phyloP scores from a whole-genome alignment of 2,797 vertebrate species.

The Cetoscarus ocellatus region DNA sequence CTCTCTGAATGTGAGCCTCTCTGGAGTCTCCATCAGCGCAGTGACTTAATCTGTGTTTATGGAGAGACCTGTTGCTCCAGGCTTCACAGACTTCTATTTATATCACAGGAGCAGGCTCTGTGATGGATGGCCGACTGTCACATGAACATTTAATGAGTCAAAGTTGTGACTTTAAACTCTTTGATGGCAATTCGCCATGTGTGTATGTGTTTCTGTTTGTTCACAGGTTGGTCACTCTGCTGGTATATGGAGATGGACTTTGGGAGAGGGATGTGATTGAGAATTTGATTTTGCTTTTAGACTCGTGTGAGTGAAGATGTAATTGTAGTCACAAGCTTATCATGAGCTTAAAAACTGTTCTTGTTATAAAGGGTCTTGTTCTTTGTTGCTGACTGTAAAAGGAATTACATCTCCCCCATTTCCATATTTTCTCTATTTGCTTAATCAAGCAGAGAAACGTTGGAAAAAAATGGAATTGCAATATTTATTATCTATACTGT shows the following conservation, averaged over 20 bases:
- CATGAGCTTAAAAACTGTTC: neutral
- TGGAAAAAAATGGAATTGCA: no score
- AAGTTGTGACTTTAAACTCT: constrained; percentile 37
- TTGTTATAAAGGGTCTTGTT: no score
- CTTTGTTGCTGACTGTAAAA: no score
- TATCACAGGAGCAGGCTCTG: constrained; percentile 21
- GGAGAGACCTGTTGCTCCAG: constrained; percentile 4
- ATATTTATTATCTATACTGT: no score
- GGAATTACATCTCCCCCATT: no score
- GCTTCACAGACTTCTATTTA: constrained; percentile 19
- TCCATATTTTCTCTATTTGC: no score
- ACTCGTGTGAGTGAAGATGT: constrained; percentile 33
- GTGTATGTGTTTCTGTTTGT: neutral
- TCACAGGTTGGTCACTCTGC: neutral
- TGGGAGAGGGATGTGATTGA: constrained; percentile 8
- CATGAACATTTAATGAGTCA: constrained; percentile 35
- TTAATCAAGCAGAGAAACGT: no score
- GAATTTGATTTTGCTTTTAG: constrained; percentile 43
- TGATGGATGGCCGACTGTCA: constrained; percentile 21
- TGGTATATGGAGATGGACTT: neutral
- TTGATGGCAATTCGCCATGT: neutral
- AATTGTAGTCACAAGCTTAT: constrained; percentile 71
- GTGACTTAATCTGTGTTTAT: constrained; percentile 3
- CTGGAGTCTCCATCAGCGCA: neutral
- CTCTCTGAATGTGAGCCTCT: neutral